Conservation (phyloP, 2,888 invertebrate genomes). For the Myopa testacea region DNA sequence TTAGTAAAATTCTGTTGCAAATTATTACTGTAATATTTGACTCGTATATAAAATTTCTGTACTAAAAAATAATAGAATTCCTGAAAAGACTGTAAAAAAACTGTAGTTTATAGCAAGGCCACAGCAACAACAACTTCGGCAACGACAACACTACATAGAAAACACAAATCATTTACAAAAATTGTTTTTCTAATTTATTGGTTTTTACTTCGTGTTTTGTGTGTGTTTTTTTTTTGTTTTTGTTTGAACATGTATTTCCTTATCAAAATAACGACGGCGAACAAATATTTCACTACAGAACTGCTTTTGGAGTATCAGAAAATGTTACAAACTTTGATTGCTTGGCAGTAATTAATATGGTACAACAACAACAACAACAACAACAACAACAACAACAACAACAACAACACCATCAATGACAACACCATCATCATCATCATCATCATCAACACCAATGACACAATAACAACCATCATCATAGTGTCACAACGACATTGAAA, state of each 20-base stretch:
- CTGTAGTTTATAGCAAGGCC: not conserved
- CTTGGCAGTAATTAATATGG: not conserved
- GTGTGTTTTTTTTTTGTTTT: no score
- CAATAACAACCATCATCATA: not conserved
- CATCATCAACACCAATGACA: not conserved
- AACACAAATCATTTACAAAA: not conserved
- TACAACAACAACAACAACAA: slow-evolving; percentile 9
- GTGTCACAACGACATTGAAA: no score
- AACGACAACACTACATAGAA: not conserved
- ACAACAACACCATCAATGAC: slow-evolving; percentile 2
- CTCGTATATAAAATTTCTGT: not conserved
- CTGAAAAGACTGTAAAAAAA: no score
- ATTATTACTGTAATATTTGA: no score
- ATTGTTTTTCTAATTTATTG: not conserved
- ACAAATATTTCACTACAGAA: no score
- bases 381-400: slow-evolving; percentile 15
- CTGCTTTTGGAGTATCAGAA: no score
- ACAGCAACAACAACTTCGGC: not conserved
- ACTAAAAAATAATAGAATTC: not conserved
- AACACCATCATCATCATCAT: not conserved
- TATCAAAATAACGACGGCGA: no score
- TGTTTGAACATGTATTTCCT: no score
- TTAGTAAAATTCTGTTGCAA: no score
- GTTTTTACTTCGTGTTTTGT: not conserved
- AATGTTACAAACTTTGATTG: slow-evolving; percentile 2